A percentile compares a stretch with the other conserved stretches of the same genome.
Evolutionary conservation across 2,888 invertebrate genomes (phyloP).

Genomic region (Epistrophe eligans): DNA sequence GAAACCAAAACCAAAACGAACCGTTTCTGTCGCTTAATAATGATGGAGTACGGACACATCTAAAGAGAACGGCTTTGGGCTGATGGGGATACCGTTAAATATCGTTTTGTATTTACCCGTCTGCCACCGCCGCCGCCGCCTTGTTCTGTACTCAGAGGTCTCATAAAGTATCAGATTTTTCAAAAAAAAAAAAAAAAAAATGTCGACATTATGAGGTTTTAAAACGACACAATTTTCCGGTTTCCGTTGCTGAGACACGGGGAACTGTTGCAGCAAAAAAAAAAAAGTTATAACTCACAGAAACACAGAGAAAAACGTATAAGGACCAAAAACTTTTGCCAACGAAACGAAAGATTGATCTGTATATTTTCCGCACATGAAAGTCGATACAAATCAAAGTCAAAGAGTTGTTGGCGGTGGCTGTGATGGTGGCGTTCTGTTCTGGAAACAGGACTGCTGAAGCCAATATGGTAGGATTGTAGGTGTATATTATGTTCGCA

Average conservation of each 20-base stretch:
- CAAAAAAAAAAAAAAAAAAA: slow-evolving; percentile 31
- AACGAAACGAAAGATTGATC: slow-evolving; percentile 49
- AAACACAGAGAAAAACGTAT: slow-evolving; percentile 26
- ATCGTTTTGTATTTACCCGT: slow-evolving; percentile 14
- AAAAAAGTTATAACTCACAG: neutral
- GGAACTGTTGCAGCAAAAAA: neutral
- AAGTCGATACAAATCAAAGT: slow-evolving; percentile 48
- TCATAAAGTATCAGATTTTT: slow-evolving; percentile 56
- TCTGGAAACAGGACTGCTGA: neutral
- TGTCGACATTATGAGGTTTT: slow-evolving; percentile 70
- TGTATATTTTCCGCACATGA: slow-evolving; percentile 36
- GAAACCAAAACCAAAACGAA: slow-evolving; percentile 61
- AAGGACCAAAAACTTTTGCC: slow-evolving; percentile 31
- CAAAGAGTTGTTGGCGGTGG: neutral
- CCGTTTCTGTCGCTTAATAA: slow-evolving; percentile 59
- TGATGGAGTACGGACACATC: slow-evolving; percentile 44
- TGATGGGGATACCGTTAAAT: slow-evolving; percentile 24
- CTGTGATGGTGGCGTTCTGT: neutral
- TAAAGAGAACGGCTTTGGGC: slow-evolving; percentile 18
- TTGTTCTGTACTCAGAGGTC: neutral
- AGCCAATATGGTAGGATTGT: neutral
- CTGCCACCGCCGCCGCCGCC: no score
- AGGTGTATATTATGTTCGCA: neutral
- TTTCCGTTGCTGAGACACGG: slow-evolving; percentile 41
- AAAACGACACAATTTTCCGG: slow-evolving; percentile 72